phyloP scores from a whole-genome alignment of 2,888 invertebrate species.

The Scaptomyza reducta region DNA sequence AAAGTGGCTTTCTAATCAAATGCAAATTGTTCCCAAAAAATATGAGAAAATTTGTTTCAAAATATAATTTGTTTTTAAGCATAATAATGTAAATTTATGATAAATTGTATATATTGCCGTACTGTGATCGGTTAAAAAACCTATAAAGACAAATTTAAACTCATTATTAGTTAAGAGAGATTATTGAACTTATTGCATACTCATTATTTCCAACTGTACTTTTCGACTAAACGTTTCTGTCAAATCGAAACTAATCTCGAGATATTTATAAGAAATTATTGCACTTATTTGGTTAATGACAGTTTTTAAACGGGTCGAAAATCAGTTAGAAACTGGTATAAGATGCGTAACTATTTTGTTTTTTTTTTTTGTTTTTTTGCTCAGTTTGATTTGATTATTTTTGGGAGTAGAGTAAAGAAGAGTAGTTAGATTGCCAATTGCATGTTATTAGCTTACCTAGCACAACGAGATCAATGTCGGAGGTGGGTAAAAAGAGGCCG shows the following conservation, averaged over 20 bases:
- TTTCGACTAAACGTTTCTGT: neutral
- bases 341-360: neutral
- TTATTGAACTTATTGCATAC: neutral
- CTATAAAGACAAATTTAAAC: neutral
- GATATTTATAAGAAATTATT: neutral
- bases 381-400: constrained; percentile 1
- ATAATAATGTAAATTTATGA: too few species aligned
- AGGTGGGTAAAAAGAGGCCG: constrained; percentile 98
- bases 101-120: neutral
- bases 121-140: neutral
- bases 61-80: too few species aligned
- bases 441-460: constrained; percentile 85
- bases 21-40: neutral
- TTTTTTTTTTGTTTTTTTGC: neutral
- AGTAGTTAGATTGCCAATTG: neutral
- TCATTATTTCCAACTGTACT: neutral
- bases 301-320: neutral
- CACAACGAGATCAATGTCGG: constrained; percentile 90
- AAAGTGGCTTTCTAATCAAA: neutral
- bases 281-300: neutral
- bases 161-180: neutral
- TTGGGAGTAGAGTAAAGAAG: neutral
- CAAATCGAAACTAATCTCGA: neutral
- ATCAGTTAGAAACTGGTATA: neutral
- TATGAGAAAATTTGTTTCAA: too few species aligned